Evolutionary conservation across 1,140 invertebrate genomes (phyloP), one percentile per base, ranked within the genome.

Genomic region (Eulimnadia texana): DNA sequence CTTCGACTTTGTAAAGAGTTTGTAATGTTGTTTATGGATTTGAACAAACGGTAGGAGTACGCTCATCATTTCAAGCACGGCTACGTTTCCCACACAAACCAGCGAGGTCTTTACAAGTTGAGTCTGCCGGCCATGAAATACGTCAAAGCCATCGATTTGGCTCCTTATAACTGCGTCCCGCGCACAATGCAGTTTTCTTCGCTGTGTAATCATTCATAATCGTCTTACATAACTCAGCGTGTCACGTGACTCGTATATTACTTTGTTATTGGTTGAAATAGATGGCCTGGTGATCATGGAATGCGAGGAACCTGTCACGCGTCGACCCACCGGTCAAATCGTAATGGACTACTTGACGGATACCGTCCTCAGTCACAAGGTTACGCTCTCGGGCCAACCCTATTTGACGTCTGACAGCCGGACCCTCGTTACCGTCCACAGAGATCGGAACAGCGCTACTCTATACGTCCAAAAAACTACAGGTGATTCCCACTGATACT

Each of bases 311-410:
- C 80, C 82, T 63, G 75, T 83, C 22, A 84, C 81, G 1, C 74
- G 75, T 25, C 72, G 77, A 49, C 72, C 79, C 3, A 82, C 80
- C 0, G 84, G 84, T 1, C 85, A 88, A 73, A 70, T 89, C 2
- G 71, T 88, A 3, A 67, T 89, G 55, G 87, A 90, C 72, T 85
- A 86, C 68, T 70, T 89, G 25, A 88, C 86, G 1, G 85, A 89
- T 69, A 79, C 80, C 1, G 82, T 88, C 2, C 71, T 88, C 1
- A 75, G 74, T 23, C 80, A 82, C 54, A 84, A 85, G 67, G 73
- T 79, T 0, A 78, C 76, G 49, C 71, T 87, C 16, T 71, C 78
- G 53, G 86, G 86, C n/a, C 75, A 73, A 52, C 84, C 85, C 0
- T 78, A 79, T 59, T 77, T 87, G 1, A 84, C 84, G 1, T 85